Percentiles rank a stretch among this genome's conserved stretches.
Evolutionary conservation across 2,797 vertebrate species (phyloP).

Genomic region (Anguilla marmorata): DNA sequence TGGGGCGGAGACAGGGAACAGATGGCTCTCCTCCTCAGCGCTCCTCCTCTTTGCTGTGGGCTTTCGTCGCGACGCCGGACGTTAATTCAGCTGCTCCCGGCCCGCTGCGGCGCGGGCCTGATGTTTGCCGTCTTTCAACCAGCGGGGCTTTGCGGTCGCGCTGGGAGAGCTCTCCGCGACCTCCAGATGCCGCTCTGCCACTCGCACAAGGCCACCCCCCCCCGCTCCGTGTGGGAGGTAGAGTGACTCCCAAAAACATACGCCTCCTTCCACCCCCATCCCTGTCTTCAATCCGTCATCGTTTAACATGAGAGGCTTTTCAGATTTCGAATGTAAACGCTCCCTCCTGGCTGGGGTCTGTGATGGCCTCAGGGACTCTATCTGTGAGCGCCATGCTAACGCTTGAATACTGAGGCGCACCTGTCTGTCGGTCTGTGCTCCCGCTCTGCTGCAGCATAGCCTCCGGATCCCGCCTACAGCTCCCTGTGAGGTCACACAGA

Average conservation of each 20-base stretch:
- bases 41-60: too few relatives aligned
- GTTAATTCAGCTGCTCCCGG: background rate
- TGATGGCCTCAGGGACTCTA: background rate
- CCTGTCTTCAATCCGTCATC: background rate
- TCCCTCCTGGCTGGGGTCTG: background rate
- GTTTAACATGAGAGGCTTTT: background rate
- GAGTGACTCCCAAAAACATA: background rate
- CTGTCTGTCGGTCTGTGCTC: background rate
- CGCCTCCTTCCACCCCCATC: background rate
- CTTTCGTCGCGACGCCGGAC: background rate
- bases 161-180: background rate
- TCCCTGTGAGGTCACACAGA: background rate
- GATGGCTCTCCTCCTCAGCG: too few relatives aligned
- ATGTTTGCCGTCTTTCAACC: conserved; percentile 23
- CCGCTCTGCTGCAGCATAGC: background rate
- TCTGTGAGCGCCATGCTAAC: background rate
- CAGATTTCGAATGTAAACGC: background rate
- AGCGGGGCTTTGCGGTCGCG: background rate
- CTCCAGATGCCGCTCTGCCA: background rate
- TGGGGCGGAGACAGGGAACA: too few relatives aligned
- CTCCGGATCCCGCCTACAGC: too few relatives aligned
- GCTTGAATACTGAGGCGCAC: too few relatives aligned
- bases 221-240: background rate
- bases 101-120: background rate
- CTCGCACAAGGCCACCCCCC: background rate